Evolutionary conservation across 2,113 vertebrate genomes (phyloP).

Genomic region (Oncorhynchus keta): DNA sequence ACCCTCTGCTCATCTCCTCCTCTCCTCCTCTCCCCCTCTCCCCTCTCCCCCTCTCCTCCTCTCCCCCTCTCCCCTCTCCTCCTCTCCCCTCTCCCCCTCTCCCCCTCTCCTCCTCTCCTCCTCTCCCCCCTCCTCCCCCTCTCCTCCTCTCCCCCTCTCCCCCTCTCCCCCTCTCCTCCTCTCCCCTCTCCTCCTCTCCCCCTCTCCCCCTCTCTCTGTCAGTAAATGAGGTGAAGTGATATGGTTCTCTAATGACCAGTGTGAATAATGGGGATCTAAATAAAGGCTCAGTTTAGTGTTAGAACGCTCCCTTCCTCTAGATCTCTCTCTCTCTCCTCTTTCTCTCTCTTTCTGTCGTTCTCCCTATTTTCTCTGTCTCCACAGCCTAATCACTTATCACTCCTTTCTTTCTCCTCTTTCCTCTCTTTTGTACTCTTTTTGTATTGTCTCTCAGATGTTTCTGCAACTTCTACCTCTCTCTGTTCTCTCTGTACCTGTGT

Average conservation of each 20-base stretch:
- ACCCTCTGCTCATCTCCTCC: slow-evolving; percentile 37
- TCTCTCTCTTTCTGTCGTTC: neutral
- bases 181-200: slow-evolving; percentile 16
- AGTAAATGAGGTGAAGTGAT: slow-evolving; percentile 84
- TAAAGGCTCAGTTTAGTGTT: slow-evolving; percentile 75
- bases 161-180: slow-evolving; percentile 32
- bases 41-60: slow-evolving; percentile 32
- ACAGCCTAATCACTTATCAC: slow-evolving; percentile 5
- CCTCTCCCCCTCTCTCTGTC: slow-evolving; percentile 66
- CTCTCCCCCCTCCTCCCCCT: neutral
- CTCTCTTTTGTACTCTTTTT: neutral
- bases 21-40: slow-evolving; percentile 14
- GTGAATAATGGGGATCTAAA: slow-evolving; percentile 80
- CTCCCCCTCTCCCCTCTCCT: slow-evolving; percentile 17
- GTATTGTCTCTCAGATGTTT: no score
- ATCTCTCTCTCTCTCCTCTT: neutral
- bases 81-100: no score
- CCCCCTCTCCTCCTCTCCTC: slow-evolving; percentile 34
- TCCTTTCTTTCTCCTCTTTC: slow-evolving; percentile 4
- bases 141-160: slow-evolving; percentile 29
- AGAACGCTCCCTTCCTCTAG: slow-evolving; percentile 59
- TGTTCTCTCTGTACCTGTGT: neutral
- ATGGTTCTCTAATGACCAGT: slow-evolving; percentile 77
- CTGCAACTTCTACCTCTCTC: neutral
- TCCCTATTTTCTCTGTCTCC: slow-evolving; percentile 22